phyloP scores from a whole-genome alignment of 2,113 vertebrate species.

The Triplophysa rosa region DNA sequence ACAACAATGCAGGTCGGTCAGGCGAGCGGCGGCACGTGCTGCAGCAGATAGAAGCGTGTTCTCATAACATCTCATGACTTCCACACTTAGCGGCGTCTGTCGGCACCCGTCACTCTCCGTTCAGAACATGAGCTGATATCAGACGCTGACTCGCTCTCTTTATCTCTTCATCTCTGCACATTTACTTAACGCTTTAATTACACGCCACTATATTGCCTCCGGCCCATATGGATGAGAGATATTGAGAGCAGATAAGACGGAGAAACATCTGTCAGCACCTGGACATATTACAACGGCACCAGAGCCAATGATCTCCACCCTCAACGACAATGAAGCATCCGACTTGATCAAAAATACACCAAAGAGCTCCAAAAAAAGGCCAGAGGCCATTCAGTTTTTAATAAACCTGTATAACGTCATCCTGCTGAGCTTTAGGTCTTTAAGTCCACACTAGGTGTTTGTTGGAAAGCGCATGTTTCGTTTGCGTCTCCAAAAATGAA shows the following conservation, averaged over 20 bases:
- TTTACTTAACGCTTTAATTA: conserved; percentile 79
- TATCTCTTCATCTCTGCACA: conserved; percentile 79
- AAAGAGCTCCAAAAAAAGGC: neutral
- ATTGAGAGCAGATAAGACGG: conserved; percentile 80
- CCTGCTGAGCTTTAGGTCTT: conserved; percentile 70
- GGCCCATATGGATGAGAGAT: conserved; percentile 73
- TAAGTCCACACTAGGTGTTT: too few species aligned
- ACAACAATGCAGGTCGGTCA: conserved; percentile 54
- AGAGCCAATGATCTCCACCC: conserved; percentile 70
- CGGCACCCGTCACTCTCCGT: conserved; percentile 77
- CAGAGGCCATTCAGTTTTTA: conserved; percentile 51
- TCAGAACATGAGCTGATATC: conserved; percentile 59
- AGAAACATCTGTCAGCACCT: conserved; percentile 79
- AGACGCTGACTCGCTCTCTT: conserved; percentile 53
- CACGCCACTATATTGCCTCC: conserved; percentile 73
- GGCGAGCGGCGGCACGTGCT: neutral
- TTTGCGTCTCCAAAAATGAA: too few species aligned
- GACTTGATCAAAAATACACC: conserved; percentile 71
- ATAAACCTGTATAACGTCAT: conserved; percentile 66
- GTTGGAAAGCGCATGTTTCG: too few species aligned
- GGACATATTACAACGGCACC: conserved; percentile 73
- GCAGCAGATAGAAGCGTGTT: conserved; percentile 53
- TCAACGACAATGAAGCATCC: conserved; percentile 71
- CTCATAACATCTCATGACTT: conserved; percentile 66
- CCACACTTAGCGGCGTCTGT: conserved; percentile 70